A percentile compares a stretch with the other conserved stretches of the same genome.
Conservation (phyloP, 2,888 invertebrate species). For the Drosophila helvetica region DNA sequence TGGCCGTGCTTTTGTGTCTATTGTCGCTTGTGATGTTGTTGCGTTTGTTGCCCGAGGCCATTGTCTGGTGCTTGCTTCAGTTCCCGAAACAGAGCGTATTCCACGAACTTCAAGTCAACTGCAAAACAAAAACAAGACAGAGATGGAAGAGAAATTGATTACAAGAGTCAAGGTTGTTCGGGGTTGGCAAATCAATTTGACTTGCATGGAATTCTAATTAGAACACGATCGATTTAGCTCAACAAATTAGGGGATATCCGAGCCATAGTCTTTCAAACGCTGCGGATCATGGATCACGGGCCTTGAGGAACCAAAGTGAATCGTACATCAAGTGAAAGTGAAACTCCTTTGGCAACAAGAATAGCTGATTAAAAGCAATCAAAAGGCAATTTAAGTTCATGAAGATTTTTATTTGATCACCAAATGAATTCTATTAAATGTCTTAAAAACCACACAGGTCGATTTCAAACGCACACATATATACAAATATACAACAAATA, state of each 20-base stretch:
- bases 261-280: too few relatives aligned
- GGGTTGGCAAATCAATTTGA: neutral
- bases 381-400: too few relatives aligned
- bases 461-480: too few relatives aligned
- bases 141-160: neutral
- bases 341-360: too few relatives aligned
- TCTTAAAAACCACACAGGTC: too few relatives aligned
- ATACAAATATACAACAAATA: too few relatives aligned
- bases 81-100: neutral
- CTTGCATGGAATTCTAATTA: neutral
- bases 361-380: too few relatives aligned
- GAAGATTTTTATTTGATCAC: too few relatives aligned
- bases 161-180: neutral
- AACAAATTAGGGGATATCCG: neutral
- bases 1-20: neutral
- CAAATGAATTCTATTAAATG: too few relatives aligned
- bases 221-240: neutral
- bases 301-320: too few relatives aligned
- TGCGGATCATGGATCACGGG: neutral
- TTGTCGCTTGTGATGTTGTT: neutral
- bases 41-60: neutral
- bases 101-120: constrained; percentile 2
- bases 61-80: neutral
- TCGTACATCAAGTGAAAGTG: too few relatives aligned
- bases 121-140: constrained; percentile 3